Percentiles rank a stretch among this genome's conserved stretches.
These are phyloP conservation scores for Drymonia ruficornis DNA, from an alignment of 2,888 invertebrate species.

Conservation along the genomic window DNA sequence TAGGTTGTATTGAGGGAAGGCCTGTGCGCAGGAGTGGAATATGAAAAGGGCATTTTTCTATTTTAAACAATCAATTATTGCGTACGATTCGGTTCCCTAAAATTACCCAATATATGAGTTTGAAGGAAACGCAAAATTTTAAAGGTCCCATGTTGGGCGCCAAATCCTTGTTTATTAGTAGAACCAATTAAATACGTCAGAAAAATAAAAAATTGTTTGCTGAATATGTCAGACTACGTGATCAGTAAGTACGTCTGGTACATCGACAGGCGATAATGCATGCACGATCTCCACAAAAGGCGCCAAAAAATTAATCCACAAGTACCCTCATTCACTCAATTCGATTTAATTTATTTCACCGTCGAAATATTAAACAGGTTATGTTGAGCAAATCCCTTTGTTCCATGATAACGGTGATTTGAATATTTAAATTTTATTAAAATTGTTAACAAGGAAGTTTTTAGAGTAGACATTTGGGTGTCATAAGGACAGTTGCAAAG, in stretches of 20 bases:
- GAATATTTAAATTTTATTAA: slow-evolving; percentile 18
- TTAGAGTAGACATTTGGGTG: background rate
- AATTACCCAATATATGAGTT: background rate
- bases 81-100: no score
- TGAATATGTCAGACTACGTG: no score
- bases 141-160: slow-evolving; percentile 1
- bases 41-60: no score
- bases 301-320: slow-evolving; percentile 29
- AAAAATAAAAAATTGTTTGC: no score
- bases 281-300: slow-evolving; percentile 30
- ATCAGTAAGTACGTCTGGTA: slow-evolving; percentile 6
- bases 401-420: slow-evolving; percentile 7
- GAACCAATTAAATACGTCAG: no score
- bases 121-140: background rate
- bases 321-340: slow-evolving; percentile 25
- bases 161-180: background rate
- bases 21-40: no score
- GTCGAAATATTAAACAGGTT: slow-evolving; percentile 21
- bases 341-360: slow-evolving; percentile 35
- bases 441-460: slow-evolving; percentile 2
- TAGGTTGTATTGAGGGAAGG: no score
- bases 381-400: slow-evolving; percentile 24
- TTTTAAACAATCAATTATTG: no score
- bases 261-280: slow-evolving; percentile 42
- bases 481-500: background rate